Conservation (phyloP, 2,888 invertebrate genomes). For the Rhamnusium bicolor region DNA sequence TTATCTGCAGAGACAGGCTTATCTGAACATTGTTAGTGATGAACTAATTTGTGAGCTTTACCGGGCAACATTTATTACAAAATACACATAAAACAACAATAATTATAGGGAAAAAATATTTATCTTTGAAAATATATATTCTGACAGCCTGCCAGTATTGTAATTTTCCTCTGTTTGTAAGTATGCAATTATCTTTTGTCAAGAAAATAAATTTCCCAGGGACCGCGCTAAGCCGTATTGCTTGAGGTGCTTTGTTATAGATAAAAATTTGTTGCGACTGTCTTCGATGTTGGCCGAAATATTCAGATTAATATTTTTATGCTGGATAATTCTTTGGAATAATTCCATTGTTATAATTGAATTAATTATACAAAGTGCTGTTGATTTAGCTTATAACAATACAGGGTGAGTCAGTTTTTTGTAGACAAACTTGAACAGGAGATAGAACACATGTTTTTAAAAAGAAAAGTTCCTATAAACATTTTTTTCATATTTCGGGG, state of each 20-base stretch:
- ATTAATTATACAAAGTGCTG: no score
- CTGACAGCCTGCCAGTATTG: neutral
- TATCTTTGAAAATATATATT: neutral
- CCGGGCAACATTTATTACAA: neutral
- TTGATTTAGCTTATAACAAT: no score
- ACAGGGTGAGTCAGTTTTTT: no score
- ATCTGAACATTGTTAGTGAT: neutral
- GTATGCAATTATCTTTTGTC: neutral
- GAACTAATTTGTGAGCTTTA: neutral
- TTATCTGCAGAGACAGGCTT: slow-evolving; percentile 1
- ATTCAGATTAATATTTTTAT: neutral
- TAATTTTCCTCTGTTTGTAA: neutral
- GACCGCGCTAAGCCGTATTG: neutral
- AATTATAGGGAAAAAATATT: neutral
- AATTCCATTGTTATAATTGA: neutral
- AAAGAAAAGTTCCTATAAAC: no score
- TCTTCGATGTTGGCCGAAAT: neutral
- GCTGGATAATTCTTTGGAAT: neutral
- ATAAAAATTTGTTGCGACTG: neutral
- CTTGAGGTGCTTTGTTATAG: neutral
- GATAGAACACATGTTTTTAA: no score
- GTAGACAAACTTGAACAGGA: no score
- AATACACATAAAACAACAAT: neutral
- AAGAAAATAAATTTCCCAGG: neutral
- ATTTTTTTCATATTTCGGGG: no score